These are phyloP conservation scores for Staurois parvus DNA, from an alignment of 2,797 vertebrate species.

Conservation along the genomic window DNA sequence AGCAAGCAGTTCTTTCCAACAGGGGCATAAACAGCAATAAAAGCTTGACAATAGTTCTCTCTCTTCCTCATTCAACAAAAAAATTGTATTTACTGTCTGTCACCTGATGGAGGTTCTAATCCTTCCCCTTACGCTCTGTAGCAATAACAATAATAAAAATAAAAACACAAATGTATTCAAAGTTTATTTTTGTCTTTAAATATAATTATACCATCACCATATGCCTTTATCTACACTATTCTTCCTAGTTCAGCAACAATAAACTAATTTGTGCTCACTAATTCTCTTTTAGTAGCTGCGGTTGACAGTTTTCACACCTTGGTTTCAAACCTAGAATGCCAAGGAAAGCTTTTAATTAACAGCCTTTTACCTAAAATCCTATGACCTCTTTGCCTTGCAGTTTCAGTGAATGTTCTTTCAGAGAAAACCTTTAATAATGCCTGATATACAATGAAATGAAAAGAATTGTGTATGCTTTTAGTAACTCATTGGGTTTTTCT, in stretches of 20 bases:
- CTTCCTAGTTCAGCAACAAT: background rate
- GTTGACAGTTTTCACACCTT: background rate
- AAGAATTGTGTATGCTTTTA: background rate
- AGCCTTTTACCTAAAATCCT: background rate
- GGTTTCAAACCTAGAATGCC: background rate
- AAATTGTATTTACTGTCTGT: too few relatives aligned
- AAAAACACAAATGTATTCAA: too few relatives aligned
- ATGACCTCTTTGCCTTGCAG: background rate
- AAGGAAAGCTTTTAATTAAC: background rate
- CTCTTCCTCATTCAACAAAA: too few relatives aligned
- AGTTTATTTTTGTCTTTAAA: too few relatives aligned
- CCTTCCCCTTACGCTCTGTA: too few relatives aligned
- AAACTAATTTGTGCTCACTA: background rate
- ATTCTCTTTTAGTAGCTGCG: background rate
- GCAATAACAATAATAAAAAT: background rate
- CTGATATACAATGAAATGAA: background rate
- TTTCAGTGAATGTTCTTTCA: background rate
- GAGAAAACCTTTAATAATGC: background rate
- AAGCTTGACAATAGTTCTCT: too few relatives aligned
- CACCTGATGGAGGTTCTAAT: too few relatives aligned
- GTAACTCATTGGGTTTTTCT: background rate
- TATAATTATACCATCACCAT: too few relatives aligned
- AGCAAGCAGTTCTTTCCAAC: too few relatives aligned
- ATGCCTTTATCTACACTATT: too few relatives aligned
- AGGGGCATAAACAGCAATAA: too few relatives aligned